Percentiles rank a stretch among this genome's conserved stretches.
Evolutionary conservation across 2,113 vertebrate genomes (phyloP).

Genomic region (Nerophis lumbriciformis): DNA sequence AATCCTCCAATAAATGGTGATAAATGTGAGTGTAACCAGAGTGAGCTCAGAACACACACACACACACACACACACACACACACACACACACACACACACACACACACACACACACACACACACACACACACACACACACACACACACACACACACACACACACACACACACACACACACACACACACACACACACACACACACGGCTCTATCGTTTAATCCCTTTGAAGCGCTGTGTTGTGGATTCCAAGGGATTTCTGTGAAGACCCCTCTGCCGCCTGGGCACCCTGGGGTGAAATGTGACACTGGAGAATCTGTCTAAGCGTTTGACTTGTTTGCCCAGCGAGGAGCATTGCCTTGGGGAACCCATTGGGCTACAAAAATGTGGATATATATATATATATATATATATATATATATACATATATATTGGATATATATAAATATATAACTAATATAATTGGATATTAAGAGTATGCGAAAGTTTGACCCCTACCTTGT

Average conservation of each 20-base stretch:
- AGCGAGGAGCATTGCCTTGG: conserved; percentile 2
- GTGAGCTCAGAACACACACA: neutral
- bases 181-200: conserved; percentile 1
- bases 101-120: no score
- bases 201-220: conserved; percentile 5
- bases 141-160: no score
- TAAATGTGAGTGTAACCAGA: neutral
- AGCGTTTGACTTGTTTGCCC: conserved; percentile 27
- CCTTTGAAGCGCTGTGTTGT: conserved; percentile 11
- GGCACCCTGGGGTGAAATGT: conserved; percentile 33
- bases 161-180: no score
- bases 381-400: neutral
- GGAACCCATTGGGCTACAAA: conserved; percentile 9
- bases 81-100: no score
- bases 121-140: no score
- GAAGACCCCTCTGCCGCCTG: conserved; percentile 26
- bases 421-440: no score
- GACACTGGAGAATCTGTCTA: conserved; percentile 44
- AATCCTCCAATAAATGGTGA: conserved; percentile 5
- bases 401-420: no score
- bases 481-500: no score
- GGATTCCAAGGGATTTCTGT: conserved; percentile 19
- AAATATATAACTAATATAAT: no score
- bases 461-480: no score
- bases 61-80: no score